phyloP scores from a whole-genome alignment of 2,797 vertebrate genomes.

The Xenopus petersii region DNA sequence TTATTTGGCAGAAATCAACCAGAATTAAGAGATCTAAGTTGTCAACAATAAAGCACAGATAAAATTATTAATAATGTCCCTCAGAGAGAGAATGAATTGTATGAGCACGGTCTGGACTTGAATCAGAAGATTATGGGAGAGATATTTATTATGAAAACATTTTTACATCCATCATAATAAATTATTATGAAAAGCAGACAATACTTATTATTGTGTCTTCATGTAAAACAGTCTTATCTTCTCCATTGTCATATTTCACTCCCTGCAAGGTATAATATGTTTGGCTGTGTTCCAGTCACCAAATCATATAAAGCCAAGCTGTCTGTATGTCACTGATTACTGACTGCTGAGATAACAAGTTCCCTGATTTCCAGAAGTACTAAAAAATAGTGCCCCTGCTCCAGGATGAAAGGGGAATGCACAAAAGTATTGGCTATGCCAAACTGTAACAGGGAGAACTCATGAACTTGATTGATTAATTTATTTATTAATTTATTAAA shows the following conservation, averaged over 20 bases:
- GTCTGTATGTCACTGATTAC: background rate
- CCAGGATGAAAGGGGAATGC: no score
- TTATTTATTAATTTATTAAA: no score
- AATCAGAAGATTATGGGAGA: background rate
- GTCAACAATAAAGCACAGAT: slow-evolving; percentile 6
- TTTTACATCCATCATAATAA: slow-evolving; percentile 24
- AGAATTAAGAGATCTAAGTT: background rate
- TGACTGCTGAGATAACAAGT: no score
- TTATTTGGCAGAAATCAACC: background rate
- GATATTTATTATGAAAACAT: slow-evolving; percentile 12
- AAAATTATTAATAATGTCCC: background rate
- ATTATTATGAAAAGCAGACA: slow-evolving; percentile 11
- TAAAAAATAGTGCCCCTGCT: no score
- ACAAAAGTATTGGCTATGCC: no score
- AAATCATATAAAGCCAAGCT: background rate
- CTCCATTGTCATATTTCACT: slow-evolving; percentile 14
- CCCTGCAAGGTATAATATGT: background rate
- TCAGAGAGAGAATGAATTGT: slow-evolving; percentile 7
- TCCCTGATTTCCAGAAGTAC: no score
- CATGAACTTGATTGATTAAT: no score
- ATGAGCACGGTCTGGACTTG: background rate
- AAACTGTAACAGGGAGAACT: no score
- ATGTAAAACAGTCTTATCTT: slow-evolving; percentile 6
- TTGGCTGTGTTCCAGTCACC: background rate
- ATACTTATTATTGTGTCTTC: slow-evolving; percentile 15